A percentile compares a stretch with the other conserved stretches of the same genome.
Conservation (phyloP, 2,113 vertebrate species). For the Channa argus region DNA sequence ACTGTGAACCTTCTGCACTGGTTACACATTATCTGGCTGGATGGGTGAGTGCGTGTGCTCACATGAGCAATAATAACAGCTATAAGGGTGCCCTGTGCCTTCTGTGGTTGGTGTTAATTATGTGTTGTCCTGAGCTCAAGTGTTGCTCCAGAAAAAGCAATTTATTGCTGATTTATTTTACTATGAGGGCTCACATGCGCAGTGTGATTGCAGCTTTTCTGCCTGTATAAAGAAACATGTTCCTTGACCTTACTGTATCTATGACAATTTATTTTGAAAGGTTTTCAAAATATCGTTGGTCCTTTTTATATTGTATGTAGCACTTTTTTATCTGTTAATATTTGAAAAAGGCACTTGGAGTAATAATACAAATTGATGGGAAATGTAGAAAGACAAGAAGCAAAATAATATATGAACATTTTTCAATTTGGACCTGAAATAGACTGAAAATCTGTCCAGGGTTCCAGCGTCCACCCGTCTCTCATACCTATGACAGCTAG, state of each 20-base stretch:
- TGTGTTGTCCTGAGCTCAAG: slow-evolving; percentile 45
- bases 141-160: slow-evolving; percentile 13
- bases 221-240: not conserved
- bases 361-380: not conserved
- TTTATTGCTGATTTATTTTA: slow-evolving; percentile 14
- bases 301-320: not conserved
- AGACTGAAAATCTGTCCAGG: too few species aligned
- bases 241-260: not conserved
- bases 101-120: slow-evolving; percentile 55
- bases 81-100: slow-evolving; percentile 29
- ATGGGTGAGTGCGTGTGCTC: slow-evolving; percentile 14
- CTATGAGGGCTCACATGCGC: not conserved
- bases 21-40: slow-evolving; percentile 23
- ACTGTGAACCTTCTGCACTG: slow-evolving; percentile 8
- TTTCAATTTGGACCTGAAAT: too few species aligned
- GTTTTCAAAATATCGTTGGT: not conserved
- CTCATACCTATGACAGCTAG: too few species aligned
- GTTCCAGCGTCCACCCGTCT: too few species aligned
- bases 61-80: slow-evolving; percentile 37
- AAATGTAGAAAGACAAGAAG: not conserved
- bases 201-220: not conserved
- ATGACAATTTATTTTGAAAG: slow-evolving; percentile 1
- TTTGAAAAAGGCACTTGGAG: not conserved
- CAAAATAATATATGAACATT: not conserved
- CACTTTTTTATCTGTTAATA: not conserved